Percentiles rank a stretch among this genome's conserved stretches.
These are phyloP conservation scores for Acipenser oxyrinchus DNA, from an alignment of 2,797 vertebrate genomes.

Conservation along the genomic window DNA sequence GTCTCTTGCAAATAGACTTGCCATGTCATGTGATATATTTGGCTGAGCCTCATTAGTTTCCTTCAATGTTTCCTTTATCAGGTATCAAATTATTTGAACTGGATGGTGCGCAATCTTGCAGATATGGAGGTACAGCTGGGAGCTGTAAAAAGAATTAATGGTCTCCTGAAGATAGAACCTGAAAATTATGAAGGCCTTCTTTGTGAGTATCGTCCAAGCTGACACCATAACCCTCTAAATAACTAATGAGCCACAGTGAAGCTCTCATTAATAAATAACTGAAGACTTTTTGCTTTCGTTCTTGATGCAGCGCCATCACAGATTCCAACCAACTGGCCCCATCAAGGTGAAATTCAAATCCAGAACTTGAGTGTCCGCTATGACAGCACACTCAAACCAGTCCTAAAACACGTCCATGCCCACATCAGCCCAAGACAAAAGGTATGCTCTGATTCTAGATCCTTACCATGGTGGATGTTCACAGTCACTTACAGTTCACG, in stretches of 20 bases:
- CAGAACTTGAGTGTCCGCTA: slow-evolving; percentile 94
- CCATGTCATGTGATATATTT: too few relatives aligned
- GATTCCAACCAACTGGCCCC: slow-evolving; percentile 92
- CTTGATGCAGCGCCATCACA: slow-evolving; percentile 66
- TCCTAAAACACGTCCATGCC: slow-evolving; percentile 87
- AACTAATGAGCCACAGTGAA: slow-evolving; percentile 16
- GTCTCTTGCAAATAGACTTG: too few relatives aligned
- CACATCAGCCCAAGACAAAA: slow-evolving; percentile 89
- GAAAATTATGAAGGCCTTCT: slow-evolving; percentile 92
- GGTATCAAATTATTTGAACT: slow-evolving; percentile 98
- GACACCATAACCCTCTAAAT: not conserved
- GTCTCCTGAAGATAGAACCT: slow-evolving; percentile 83
- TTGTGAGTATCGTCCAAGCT: slow-evolving; percentile 59
- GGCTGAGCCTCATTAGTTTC: not conserved
- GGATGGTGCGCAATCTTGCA: slow-evolving; percentile 98
- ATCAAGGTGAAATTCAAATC: slow-evolving; percentile 89
- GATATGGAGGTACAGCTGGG: slow-evolving; percentile 98
- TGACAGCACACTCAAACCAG: slow-evolving; percentile 85
- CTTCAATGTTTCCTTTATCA: slow-evolving; percentile 31
- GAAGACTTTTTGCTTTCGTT: not conserved
- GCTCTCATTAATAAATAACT: slow-evolving; percentile 16
- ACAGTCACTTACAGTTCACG: too few relatives aligned
- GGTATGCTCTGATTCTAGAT: slow-evolving; percentile 46
- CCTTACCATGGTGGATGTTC: too few relatives aligned
- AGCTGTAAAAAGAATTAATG: slow-evolving; percentile 87